These are phyloP conservation scores for Sebastes diploproa DNA, from an alignment of 2,797 vertebrate genomes.

Conservation along the genomic window DNA sequence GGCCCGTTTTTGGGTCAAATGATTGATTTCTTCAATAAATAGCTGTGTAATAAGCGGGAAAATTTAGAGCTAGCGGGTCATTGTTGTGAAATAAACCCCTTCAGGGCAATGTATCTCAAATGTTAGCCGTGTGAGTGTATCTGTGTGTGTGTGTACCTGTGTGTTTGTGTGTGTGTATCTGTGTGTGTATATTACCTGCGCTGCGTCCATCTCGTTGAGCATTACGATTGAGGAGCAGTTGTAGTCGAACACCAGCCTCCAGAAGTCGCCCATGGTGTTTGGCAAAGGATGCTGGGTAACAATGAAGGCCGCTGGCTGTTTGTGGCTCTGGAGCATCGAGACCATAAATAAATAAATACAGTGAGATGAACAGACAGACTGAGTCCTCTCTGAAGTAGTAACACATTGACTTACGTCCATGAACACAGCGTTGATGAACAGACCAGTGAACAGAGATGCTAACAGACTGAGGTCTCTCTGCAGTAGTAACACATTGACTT, in stretches of 20 bases:
- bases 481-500: slow-evolving; percentile 52
- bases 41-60: too few relatives aligned
- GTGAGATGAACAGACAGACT: too few relatives aligned
- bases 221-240: slow-evolving; percentile 98
- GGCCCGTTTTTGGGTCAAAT: too few relatives aligned
- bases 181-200: slow-evolving; percentile 82
- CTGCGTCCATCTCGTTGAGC: slow-evolving; percentile 97
- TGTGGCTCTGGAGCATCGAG: slow-evolving; percentile 88
- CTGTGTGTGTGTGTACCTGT: too few relatives aligned
- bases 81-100: too few relatives aligned
- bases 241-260: slow-evolving; percentile 98
- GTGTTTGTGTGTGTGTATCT: not conserved
- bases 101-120: too few relatives aligned
- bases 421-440: not conserved
- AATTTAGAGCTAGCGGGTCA: too few relatives aligned
- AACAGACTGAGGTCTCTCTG: not conserved
- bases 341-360: not conserved
- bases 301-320: slow-evolving; percentile 97
- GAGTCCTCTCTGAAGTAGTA: too few relatives aligned
- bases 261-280: slow-evolving; percentile 96
- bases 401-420: too few relatives aligned
- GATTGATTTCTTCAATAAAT: too few relatives aligned
- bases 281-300: slow-evolving; percentile 97
- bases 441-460: not conserved
- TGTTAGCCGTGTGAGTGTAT: too few relatives aligned